Base-by-base conservation (phyloP, 2,888 invertebrate species). In the Caenorhabditis becei region DNA sequence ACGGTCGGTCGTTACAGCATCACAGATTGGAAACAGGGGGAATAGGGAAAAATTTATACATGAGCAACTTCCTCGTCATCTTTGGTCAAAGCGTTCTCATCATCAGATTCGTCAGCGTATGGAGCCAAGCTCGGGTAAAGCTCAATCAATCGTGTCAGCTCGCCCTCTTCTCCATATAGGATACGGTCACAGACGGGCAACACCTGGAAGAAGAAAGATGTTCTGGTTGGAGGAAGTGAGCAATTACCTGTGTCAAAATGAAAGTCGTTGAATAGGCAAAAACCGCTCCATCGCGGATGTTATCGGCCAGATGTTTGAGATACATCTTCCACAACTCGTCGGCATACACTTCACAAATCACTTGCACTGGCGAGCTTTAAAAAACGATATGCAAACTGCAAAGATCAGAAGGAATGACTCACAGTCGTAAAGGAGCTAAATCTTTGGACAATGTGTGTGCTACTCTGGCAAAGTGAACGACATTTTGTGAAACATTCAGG, bases 241-340 rank as follows among this genome's bases (percentile, higher is more conserved):
- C 24, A 7, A 8, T 10, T 47, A 86, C 87, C 82, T 86, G 86
- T 2, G 87, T 86, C 0, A 87, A 63, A 53, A 86, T 80, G 53
- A 87, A 87, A 26, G 90, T 89, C 16, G 88, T 80, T 3, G 86
- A 83, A 77, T 90, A 90, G 20, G 89, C 86, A 44, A 86, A 86
- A 1, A 83, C 82, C 5, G 81, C 81, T 24, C 86, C 85, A 49
- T 84, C 78, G 16, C 86, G 74, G 24, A 83, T 84, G 18, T 78
- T 83, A 32, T 80, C 82, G 2, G 85, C 67, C 8, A 90, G 79
- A 72, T 86, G 85, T 18, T 84, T 58, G 35, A 88, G 77, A 61
- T 89, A 87, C 66, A 87, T 88, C 18, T 79, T 81, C 90, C 90
- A 90, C 59, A 90, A 51, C 53, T 85, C 83, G 18, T 83, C 75